phyloP scores from a whole-genome alignment of 1,140 invertebrate species.

The Euura lappo region DNA sequence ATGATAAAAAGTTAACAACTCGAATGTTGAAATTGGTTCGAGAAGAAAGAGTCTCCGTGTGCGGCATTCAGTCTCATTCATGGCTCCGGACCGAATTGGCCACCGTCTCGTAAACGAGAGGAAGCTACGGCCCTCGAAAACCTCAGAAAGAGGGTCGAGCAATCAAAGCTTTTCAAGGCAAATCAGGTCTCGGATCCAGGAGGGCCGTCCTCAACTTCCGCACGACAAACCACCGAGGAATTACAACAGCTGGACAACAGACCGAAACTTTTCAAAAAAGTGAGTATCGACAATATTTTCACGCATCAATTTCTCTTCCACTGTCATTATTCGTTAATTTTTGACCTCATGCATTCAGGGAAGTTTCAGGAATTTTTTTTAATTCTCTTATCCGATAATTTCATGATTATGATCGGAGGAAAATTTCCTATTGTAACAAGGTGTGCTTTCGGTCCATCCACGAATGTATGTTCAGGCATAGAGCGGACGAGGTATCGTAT shows the following conservation, averaged over 20 bases:
- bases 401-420: no score
- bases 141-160: constrained; percentile 54
- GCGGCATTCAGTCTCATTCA: constrained; percentile 51
- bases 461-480: no score
- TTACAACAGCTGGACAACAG: constrained; percentile 52
- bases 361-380: no score
- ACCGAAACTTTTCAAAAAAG: constrained; percentile 57
- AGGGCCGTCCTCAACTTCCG: constrained; percentile 31
- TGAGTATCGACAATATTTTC: constrained; percentile 26
- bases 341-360: not conserved
- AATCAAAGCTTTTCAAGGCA: constrained; percentile 49
- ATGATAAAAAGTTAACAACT: no score
- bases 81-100: constrained; percentile 53
- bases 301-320: not conserved
- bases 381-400: no score
- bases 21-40: not conserved
- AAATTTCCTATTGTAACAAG: no score
- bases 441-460: no score
- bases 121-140: constrained; percentile 57
- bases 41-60: constrained; percentile 42
- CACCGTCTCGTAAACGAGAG: constrained; percentile 57
- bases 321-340: not conserved
- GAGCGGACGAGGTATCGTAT: no score
- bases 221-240: constrained; percentile 31
- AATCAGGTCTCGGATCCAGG: constrained; percentile 36